These are phyloP conservation scores for Meteorus sp. DNA, from an alignment of 1,140 invertebrate species.

Conservation along the genomic window DNA sequence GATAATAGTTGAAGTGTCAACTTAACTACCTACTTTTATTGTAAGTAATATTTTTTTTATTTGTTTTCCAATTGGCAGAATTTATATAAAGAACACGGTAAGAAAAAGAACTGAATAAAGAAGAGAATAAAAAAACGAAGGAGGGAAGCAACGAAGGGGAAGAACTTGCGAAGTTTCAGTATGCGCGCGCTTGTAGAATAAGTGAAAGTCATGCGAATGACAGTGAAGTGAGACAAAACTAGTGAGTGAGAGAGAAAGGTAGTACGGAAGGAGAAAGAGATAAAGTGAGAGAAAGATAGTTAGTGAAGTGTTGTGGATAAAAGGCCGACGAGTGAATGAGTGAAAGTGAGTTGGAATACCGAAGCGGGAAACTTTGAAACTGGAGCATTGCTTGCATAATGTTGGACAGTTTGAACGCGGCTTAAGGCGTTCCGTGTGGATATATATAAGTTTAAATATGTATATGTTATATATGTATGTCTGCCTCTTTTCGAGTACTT, in stretches of 20 bases:
- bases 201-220: slow-evolving; percentile 43
- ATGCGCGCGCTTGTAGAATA: no score
- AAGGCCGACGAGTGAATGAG: slow-evolving; percentile 46
- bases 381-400: slow-evolving; percentile 52
- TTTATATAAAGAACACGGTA: neutral
- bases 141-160: slow-evolving; percentile 18
- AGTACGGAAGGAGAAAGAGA: neutral
- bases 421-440: slow-evolving; percentile 36
- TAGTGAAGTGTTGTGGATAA: slow-evolving; percentile 30
- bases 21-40: no score
- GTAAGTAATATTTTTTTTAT: no score
- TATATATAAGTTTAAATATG: slow-evolving; percentile 9
- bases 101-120: neutral
- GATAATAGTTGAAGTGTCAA: no score
- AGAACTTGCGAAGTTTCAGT: slow-evolving; percentile 30
- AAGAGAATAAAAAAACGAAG: no score
- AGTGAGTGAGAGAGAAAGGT: slow-evolving; percentile 9
- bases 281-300: slow-evolving; percentile 25
- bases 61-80: no score
- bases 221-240: slow-evolving; percentile 1
- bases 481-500: neutral
- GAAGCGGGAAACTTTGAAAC: slow-evolving; percentile 42
- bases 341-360: slow-evolving; percentile 51
- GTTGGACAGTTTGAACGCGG: slow-evolving; percentile 41
- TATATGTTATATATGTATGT: neutral